These are phyloP conservation scores for Lasiurus borealis DNA, from an alignment of 2,113 vertebrate species.

Conservation along the genomic window DNA sequence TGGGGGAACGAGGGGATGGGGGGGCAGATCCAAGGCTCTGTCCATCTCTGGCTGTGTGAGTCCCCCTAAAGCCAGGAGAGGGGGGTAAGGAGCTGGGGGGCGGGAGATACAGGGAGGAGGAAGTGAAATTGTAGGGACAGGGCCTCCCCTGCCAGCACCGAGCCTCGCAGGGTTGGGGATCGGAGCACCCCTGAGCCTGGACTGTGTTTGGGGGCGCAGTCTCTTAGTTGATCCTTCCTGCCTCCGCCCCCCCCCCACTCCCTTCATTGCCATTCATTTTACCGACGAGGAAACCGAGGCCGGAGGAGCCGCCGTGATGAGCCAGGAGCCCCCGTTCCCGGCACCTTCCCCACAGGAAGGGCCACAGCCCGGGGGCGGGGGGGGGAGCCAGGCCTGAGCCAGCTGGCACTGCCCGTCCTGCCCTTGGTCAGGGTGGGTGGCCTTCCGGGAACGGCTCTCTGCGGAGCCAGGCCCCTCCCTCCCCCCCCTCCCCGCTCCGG, in stretches of 20 bases:
- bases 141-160: not conserved
- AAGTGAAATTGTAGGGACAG: not conserved
- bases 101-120: not conserved
- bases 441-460: constrained; percentile 74
- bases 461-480: constrained; percentile 49
- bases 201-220: not conserved
- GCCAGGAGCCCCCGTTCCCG: not conserved
- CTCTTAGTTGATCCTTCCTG: not conserved
- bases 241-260: no score
- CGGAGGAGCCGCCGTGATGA: not conserved
- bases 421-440: constrained; percentile 28
- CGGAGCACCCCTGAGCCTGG: not conserved
- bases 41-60: not conserved
- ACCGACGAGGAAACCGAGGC: constrained; percentile 39
- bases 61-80: not conserved
- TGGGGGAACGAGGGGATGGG: no score
- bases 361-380: not conserved
- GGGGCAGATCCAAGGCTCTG: no score
- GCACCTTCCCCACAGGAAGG: no score
- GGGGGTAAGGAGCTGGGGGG: rapidly evolving
- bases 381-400: not conserved
- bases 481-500: not conserved
- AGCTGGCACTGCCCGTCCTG: not conserved
- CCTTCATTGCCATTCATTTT: not conserved
- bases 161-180: not conserved